Evolutionary conservation across 23 tunicate species (phyloP).

Genomic region (Styela plicata): DNA sequence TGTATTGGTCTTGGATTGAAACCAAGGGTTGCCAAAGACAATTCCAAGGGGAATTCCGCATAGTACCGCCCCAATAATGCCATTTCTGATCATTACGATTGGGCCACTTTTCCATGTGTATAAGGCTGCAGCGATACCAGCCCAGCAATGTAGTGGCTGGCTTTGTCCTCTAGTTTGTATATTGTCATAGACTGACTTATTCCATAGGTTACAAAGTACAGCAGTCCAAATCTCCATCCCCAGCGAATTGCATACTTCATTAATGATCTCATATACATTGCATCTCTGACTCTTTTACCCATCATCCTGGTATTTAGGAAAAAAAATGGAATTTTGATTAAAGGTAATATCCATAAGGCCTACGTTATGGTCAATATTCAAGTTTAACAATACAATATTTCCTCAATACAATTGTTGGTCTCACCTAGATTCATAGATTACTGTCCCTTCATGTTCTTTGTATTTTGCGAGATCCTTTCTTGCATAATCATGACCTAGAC

Average conservation of each 20-base stretch:
- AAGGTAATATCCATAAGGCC: no score
- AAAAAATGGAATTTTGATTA: no score
- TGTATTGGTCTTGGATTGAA: constrained; percentile 43
- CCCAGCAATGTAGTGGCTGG: constrained; percentile 45
- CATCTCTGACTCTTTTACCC: constrained; percentile 30
- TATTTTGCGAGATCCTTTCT: constrained; percentile 16
- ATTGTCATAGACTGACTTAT: constrained; percentile 56
- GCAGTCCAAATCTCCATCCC: constrained; percentile 59
- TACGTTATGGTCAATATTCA: no score
- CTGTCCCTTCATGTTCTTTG: constrained; percentile 21
- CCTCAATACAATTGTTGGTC: no score
- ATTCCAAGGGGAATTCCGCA: constrained; percentile 61
- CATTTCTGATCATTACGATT: constrained; percentile 51
- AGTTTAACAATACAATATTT: no score
- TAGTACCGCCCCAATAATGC: constrained; percentile 21
- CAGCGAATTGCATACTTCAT: constrained; percentile 43
- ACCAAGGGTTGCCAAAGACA: constrained; percentile 9
- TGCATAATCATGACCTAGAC: constrained; percentile 41
- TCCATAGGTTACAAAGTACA: constrained; percentile 27
- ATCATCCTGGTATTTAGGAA: no score
- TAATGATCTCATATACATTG: constrained; percentile 27
- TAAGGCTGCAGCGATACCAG: constrained; percentile 30
- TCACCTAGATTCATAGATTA: constrained; percentile 19
- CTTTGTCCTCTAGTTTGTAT: constrained; percentile 40
- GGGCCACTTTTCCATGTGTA: constrained; percentile 66